A percentile compares a stretch with the other conserved stretches of the same genome.
Conservation (phyloP, 2,113 vertebrate genomes). For the Monopterus albus region DNA sequence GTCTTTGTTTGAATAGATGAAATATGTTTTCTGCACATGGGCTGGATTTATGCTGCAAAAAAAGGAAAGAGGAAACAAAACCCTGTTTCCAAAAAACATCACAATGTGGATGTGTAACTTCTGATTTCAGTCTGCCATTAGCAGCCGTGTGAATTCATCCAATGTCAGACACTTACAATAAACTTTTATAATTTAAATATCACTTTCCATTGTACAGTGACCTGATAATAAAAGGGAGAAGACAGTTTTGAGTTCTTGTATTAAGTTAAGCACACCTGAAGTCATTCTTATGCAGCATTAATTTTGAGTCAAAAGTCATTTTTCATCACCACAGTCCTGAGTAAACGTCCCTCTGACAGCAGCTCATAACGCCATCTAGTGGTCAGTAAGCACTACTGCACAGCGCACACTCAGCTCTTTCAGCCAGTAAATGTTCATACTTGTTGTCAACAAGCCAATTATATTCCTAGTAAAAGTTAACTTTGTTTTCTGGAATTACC, state of each 20-base stretch:
- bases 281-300: background rate
- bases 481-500: too few relatives aligned
- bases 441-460: too few relatives aligned
- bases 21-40: slow-evolving; percentile 58
- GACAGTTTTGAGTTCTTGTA: slow-evolving; percentile 38
- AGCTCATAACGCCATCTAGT: slow-evolving; percentile 39
- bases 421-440: background rate
- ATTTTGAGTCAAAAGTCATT: too few relatives aligned
- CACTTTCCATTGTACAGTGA: slow-evolving; percentile 79
- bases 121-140: slow-evolving; percentile 10
- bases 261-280: background rate
- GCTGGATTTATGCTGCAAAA: slow-evolving; percentile 59
- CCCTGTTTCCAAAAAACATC: background rate
- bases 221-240: slow-evolving; percentile 80
- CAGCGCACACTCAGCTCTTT: background rate
- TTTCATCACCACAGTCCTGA: too few relatives aligned
- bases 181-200: slow-evolving; percentile 83
- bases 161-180: slow-evolving; percentile 58
- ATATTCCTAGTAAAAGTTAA: too few relatives aligned
- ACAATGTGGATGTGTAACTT: background rate
- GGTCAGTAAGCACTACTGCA: slow-evolving; percentile 6
- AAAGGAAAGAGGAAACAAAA: background rate
- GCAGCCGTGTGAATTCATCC: slow-evolving; percentile 56
- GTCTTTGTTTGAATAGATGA: slow-evolving; percentile 63
- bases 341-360: too few relatives aligned